These are phyloP conservation scores for Anneissia japonica DNA, from an alignment of 35 echinoderm and acorn worm species.

Conservation along the genomic window DNA sequence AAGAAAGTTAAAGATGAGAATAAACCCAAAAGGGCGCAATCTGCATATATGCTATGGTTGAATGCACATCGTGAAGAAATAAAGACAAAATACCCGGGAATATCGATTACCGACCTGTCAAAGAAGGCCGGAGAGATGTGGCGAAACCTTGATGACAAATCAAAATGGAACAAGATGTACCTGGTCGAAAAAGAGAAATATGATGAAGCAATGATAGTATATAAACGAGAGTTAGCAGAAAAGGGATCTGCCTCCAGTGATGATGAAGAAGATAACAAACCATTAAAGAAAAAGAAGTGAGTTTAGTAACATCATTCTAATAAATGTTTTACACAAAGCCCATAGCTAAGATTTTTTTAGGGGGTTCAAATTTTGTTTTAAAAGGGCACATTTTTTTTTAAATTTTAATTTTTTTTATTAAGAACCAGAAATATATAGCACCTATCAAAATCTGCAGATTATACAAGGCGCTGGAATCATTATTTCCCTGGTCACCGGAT, in stretches of 20 bases:
- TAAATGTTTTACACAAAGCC: no score
- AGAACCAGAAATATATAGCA: no score
- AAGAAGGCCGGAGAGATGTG: slow-evolving; percentile 89
- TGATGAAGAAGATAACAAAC: not conserved
- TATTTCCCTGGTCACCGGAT: no score
- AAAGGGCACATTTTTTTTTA: no score
- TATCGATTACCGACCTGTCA: slow-evolving; percentile 63
- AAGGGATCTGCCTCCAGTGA: slow-evolving; percentile 7
- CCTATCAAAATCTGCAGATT: no score
- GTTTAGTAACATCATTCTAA: no score
- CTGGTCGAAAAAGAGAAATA: slow-evolving; percentile 50
- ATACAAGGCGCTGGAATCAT: no score
- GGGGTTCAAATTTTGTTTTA: no score
- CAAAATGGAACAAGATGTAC: slow-evolving; percentile 55
- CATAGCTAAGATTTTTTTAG: no score
- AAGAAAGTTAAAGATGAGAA: slow-evolving; percentile 69
- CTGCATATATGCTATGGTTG: slow-evolving; percentile 85
- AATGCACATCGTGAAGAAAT: slow-evolving; percentile 52
- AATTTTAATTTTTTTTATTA: no score
- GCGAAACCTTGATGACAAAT: slow-evolving; percentile 66
- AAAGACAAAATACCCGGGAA: slow-evolving; percentile 61
- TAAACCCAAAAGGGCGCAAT: slow-evolving; percentile 59
- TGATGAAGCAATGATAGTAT: slow-evolving; percentile 46
- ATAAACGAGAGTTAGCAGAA: slow-evolving; percentile 40
- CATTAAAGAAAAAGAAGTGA: not conserved